Evolutionary conservation across 2,113 vertebrate species (phyloP).

Genomic region (Microtus ochrogaster): DNA sequence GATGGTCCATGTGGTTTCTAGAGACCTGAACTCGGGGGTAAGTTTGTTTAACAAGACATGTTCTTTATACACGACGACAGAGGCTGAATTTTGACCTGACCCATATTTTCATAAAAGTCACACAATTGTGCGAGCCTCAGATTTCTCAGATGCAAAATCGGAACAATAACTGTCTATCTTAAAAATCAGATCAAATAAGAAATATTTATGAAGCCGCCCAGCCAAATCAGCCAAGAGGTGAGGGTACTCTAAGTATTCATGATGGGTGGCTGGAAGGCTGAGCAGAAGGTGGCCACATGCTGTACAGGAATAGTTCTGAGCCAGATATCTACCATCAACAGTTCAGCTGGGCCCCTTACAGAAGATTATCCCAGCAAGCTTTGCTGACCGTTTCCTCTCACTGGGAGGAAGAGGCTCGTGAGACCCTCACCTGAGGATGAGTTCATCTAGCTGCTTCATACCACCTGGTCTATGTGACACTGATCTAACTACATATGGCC

Average conservation of each 20-base stretch:
- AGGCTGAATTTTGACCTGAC: not conserved
- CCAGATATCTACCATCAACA: not conserved
- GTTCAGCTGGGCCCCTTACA: not conserved
- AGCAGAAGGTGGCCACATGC: not conserved
- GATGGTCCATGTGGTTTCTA: not conserved
- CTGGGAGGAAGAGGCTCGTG: not conserved
- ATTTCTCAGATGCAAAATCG: not conserved
- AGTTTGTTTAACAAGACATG: not conserved
- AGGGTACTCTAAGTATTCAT: not conserved
- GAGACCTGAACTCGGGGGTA: not conserved
- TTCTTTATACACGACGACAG: too few species aligned
- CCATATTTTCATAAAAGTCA: conserved; percentile 17
- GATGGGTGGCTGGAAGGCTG: not conserved
- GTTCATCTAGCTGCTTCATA: not conserved
- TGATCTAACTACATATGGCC: not conserved
- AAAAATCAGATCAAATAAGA: not conserved
- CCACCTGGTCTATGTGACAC: not conserved
- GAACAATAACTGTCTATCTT: not conserved
- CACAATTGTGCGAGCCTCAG: not conserved
- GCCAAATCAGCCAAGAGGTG: not conserved
- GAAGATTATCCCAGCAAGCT: too few species aligned
- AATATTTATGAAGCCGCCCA: not conserved
- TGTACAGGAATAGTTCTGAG: not conserved
- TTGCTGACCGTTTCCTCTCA: not conserved
- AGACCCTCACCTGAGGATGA: not conserved